Percentiles rank a stretch among this genome's conserved stretches.
Evolutionary conservation across 2,113 vertebrate genomes (phyloP).

Genomic region (Mesembrinibis cayennensis): DNA sequence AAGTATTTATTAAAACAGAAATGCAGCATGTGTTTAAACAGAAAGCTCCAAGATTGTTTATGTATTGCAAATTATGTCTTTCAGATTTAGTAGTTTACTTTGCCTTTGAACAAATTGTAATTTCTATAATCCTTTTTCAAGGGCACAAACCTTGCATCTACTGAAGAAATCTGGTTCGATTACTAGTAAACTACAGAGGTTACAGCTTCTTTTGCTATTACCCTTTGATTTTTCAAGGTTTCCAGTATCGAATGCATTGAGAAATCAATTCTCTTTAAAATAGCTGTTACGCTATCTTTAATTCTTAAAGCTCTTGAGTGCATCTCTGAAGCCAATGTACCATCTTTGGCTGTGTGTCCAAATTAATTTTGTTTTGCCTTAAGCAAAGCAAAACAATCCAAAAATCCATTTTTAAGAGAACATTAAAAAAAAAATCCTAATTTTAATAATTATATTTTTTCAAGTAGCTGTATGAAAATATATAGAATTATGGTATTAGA

Average conservation of each 20-base stretch:
- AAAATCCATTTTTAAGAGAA: neutral
- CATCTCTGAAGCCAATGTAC: neutral
- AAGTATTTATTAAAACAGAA: slow-evolving; percentile 32
- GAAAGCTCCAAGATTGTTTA: neutral
- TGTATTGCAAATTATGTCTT: neutral
- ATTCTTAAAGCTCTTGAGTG: neutral
- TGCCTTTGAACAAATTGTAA: neutral
- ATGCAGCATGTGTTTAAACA: neutral
- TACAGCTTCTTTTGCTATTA: slow-evolving; percentile 22
- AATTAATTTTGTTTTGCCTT: neutral
- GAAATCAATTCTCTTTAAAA: slow-evolving; percentile 55
- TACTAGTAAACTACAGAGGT: neutral
- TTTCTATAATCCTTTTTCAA: slow-evolving; percentile 10
- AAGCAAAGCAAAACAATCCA: neutral
- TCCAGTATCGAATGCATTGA: neutral
- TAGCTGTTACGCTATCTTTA: neutral
- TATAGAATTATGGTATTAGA: neutral
- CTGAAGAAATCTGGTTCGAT: neutral
- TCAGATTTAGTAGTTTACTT: neutral
- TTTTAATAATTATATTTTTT: neutral
- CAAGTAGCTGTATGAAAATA: neutral
- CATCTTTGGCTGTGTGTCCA: neutral
- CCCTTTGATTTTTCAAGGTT: slow-evolving; percentile 52
- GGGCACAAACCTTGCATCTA: neutral
- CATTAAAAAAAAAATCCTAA: neutral